Percentiles rank a stretch among this genome's conserved stretches.
Conservation (phyloP, 2,797 vertebrate genomes). For the Tamandua tetradactyla region DNA sequence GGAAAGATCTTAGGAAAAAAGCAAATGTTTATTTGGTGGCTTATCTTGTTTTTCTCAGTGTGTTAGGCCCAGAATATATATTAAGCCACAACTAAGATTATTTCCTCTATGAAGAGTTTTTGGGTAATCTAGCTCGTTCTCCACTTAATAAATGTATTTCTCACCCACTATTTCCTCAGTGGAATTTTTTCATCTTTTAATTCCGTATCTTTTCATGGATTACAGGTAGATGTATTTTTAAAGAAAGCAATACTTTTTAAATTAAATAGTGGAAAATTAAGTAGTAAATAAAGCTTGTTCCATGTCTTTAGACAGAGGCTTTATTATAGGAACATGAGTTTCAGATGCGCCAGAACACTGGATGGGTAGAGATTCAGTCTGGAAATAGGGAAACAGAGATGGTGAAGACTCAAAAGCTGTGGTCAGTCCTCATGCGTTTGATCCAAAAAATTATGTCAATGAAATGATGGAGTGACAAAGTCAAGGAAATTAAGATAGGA, state of each 20-base stretch:
- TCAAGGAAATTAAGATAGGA: background rate
- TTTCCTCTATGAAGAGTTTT: constrained; percentile 1
- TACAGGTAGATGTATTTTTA: background rate
- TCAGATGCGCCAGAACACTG: background rate
- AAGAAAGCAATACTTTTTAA: background rate
- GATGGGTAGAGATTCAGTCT: background rate
- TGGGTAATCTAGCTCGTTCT: background rate
- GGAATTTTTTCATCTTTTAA: constrained; percentile 11
- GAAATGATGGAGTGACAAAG: background rate
- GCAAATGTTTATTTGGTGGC: background rate
- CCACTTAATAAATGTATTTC: background rate
- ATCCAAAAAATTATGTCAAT: background rate
- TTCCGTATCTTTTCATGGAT: background rate
- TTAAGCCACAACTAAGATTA: background rate
- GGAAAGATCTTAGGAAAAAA: background rate
- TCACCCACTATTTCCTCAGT: background rate
- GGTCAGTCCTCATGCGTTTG: background rate
- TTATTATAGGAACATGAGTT: background rate
- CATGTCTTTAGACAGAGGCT: background rate
- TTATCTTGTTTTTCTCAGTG: background rate
- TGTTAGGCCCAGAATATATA: background rate
- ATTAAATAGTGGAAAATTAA: background rate
- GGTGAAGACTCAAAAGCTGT: background rate
- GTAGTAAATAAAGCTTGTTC: background rate
- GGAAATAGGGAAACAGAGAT: background rate